Conservation (phyloP, 2,113 vertebrate species). For the Chamaetylas fuelleborni region DNA sequence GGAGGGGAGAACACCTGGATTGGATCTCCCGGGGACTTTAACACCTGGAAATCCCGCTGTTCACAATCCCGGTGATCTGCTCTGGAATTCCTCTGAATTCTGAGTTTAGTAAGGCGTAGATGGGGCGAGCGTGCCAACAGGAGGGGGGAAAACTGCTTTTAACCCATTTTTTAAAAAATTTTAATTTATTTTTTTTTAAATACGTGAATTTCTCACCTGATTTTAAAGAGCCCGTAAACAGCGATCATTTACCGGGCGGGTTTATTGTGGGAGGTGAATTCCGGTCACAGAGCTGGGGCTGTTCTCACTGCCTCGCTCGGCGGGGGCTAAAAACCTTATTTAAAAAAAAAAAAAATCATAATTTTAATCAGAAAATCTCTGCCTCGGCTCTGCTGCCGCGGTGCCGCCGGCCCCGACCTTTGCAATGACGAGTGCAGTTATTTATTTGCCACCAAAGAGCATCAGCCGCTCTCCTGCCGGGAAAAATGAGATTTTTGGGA, state of each 20-base stretch:
- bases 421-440: fast-evolving
- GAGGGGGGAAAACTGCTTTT: fast-evolving
- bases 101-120: not conserved
- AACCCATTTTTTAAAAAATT: not conserved
- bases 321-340: not conserved
- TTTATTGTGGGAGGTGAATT: not conserved
- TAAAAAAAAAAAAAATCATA: too few relatives aligned
- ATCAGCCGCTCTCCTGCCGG: fast-evolving
- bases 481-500: not conserved
- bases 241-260: not conserved
- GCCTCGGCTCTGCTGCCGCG: too few relatives aligned
- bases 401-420: not conserved
- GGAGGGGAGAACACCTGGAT: not conserved
- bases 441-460: not conserved
- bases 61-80: not conserved
- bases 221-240: not conserved
- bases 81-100: not conserved
- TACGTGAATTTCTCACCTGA: not conserved
- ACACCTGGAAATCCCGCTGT: not conserved
- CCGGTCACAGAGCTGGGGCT: not conserved
- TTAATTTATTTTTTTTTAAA: too few relatives aligned
- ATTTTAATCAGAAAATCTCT: not conserved
- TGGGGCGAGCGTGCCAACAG: not conserved
- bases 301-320: not conserved
- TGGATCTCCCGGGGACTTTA: not conserved